Conservation (phyloP, 2,797 vertebrate species). For the Gorsachius magnificus region DNA sequence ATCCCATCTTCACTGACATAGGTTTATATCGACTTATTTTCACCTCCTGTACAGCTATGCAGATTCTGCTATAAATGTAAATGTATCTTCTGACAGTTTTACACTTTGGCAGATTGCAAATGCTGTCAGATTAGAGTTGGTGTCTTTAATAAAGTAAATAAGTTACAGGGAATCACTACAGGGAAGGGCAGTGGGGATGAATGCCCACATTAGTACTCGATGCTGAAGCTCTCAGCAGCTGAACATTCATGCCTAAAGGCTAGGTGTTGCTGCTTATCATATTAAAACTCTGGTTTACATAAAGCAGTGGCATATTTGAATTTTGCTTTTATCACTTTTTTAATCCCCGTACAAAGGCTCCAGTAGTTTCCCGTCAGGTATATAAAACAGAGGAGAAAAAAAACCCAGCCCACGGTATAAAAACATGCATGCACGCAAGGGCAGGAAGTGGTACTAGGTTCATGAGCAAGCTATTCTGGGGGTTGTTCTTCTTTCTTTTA, state of each 20-base stretch:
- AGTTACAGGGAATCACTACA: slow-evolving; percentile 7
- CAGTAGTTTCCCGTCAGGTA: not conserved
- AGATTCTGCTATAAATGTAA: slow-evolving; percentile 51
- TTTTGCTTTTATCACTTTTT: slow-evolving; percentile 10
- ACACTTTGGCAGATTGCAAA: slow-evolving; percentile 50
- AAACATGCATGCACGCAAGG: not conserved
- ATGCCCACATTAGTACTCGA: slow-evolving; percentile 4
- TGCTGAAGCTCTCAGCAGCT: not conserved
- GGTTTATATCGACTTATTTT: slow-evolving; percentile 42
- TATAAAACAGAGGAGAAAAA: not conserved
- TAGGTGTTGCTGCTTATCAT: not conserved
- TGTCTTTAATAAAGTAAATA: slow-evolving; percentile 37
- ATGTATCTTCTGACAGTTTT: slow-evolving; percentile 46
- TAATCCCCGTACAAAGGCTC: not conserved
- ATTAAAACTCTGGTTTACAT: not conserved
- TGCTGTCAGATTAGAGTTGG: slow-evolving; percentile 18
- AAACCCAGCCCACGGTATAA: not conserved
- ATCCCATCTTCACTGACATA: slow-evolving; percentile 39
- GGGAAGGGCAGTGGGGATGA: not conserved
- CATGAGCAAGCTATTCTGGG: not conserved
- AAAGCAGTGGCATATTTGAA: not conserved
- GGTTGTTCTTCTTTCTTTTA: not conserved
- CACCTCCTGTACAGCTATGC: slow-evolving; percentile 59
- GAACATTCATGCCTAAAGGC: not conserved
- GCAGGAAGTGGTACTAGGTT: not conserved